These are phyloP conservation scores for Epinotia bilunana DNA, from an alignment of 2,888 invertebrate genomes.

Conservation along the genomic window DNA sequence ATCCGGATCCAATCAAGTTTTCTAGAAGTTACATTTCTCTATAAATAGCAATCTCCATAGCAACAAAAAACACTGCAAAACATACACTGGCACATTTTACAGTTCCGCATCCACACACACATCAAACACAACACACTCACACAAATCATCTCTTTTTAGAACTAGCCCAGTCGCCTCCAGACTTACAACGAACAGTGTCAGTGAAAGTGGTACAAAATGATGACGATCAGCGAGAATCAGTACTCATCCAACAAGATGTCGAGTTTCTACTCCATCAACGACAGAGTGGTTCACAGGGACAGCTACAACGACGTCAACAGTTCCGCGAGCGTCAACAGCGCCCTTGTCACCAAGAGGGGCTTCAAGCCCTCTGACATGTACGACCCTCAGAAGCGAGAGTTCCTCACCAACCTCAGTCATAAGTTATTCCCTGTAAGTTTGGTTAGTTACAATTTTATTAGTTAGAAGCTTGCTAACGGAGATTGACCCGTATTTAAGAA, in stretches of 20 bases:
- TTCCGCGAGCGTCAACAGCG: conserved; percentile 82
- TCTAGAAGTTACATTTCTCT: neutral
- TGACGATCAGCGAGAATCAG: conserved; percentile 83
- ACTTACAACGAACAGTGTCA: conserved; percentile 49
- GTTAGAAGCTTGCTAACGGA: conserved; percentile 23
- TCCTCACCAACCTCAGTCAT: conserved; percentile 91
- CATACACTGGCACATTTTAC: neutral
- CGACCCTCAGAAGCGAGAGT: conserved; percentile 91
- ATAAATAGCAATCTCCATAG: neutral
- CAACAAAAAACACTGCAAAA: neutral
- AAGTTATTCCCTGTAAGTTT: conserved; percentile 92
- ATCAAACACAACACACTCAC: neutral
- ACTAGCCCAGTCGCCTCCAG: conserved; percentile 33
- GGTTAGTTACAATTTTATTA: conserved; percentile 84
- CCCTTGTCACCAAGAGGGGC: conserved; percentile 89
- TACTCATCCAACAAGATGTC: conserved; percentile 82
- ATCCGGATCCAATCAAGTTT: neutral
- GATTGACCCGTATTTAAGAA: conserved; percentile 28
- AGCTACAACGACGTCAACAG: conserved; percentile 80
- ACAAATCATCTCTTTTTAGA: conserved; percentile 31
- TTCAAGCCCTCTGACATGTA: conserved; percentile 94
- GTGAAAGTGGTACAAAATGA: conserved; percentile 65
- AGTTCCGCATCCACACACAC: neutral
- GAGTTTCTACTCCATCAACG: conserved; percentile 79
- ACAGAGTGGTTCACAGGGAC: conserved; percentile 76